phyloP scores from a whole-genome alignment of 2,888 invertebrate genomes.

The Eupelmus urozonus region DNA sequence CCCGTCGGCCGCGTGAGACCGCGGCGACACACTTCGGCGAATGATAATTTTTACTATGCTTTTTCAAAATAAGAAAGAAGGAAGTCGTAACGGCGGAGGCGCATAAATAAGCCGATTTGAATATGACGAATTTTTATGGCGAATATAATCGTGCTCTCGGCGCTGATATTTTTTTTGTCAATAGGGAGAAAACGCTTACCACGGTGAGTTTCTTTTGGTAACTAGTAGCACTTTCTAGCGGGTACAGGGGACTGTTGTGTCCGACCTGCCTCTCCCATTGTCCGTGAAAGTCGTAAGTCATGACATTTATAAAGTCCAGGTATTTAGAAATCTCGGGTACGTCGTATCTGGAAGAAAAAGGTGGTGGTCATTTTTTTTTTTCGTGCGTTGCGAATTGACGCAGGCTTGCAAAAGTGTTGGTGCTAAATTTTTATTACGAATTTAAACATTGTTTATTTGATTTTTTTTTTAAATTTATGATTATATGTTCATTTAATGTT shows the following conservation, averaged over 20 bases:
- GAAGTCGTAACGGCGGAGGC: background rate
- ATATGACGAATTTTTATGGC: background rate
- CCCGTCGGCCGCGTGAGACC: background rate
- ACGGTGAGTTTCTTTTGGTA: slow-evolving; percentile 96
- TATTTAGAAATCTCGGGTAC: slow-evolving; percentile 96
- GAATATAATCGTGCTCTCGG: no score
- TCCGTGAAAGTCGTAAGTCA: slow-evolving; percentile 97
- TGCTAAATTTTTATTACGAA: no score
- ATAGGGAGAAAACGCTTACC: slow-evolving; percentile 81
- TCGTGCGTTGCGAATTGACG: no score
- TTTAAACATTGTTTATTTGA: no score
- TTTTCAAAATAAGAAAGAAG: background rate
- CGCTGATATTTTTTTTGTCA: no score
- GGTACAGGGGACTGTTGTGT: slow-evolving; percentile 93
- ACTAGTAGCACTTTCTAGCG: slow-evolving; percentile 91
- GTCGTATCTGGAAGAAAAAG: slow-evolving; percentile 82
- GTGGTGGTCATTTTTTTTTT: background rate
- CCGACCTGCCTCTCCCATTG: slow-evolving; percentile 96
- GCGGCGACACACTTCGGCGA: slow-evolving; percentile 13
- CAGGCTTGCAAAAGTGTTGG: no score
- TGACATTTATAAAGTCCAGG: slow-evolving; percentile 94
- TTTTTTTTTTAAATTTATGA: no score
- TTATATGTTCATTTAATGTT: background rate
- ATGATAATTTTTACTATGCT: slow-evolving; percentile 26
- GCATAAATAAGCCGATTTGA: slow-evolving; percentile 26